A percentile compares a stretch with the other conserved stretches of the same genome.
Conservation (phyloP, 2,888 invertebrate species). For the Melinaea marsaeus region DNA sequence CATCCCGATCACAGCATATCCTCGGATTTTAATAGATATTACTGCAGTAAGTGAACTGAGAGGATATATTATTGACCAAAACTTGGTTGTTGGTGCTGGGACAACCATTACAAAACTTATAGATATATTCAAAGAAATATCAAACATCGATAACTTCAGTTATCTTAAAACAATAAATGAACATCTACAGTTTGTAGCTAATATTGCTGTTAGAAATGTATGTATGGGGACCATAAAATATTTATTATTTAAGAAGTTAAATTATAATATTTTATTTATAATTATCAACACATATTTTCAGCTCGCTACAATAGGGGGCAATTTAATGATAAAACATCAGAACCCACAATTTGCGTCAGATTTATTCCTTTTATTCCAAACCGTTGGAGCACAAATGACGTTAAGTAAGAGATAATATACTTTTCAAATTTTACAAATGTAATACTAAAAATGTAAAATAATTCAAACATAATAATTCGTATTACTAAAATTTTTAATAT, state of each 20-base stretch:
- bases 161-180: conserved; percentile 75
- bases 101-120: conserved; percentile 68
- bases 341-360: conserved; percentile 82
- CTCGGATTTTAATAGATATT: conserved; percentile 79
- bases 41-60: conserved; percentile 77
- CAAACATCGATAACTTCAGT: conserved; percentile 57
- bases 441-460: too few species aligned
- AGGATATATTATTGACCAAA: conserved; percentile 50
- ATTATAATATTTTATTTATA: too few species aligned
- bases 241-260: too few species aligned
- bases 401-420: conserved; percentile 53
- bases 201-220: conserved; percentile 76
- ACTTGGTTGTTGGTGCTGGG: conserved; percentile 75
- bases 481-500: too few species aligned
- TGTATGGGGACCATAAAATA: conserved; percentile 13
- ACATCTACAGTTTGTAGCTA: conserved; percentile 81
- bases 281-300: conserved; percentile 38
- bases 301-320: conserved; percentile 82
- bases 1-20: conserved; percentile 50
- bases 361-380: conserved; percentile 78
- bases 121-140: conserved; percentile 52
- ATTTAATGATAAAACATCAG: conserved; percentile 81
- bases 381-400: conserved; percentile 70
- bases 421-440: not conserved
- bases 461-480: too few species aligned